Evolutionary conservation across 2,888 invertebrate genomes (phyloP).

Genomic region (Chelonus formosanus): DNA sequence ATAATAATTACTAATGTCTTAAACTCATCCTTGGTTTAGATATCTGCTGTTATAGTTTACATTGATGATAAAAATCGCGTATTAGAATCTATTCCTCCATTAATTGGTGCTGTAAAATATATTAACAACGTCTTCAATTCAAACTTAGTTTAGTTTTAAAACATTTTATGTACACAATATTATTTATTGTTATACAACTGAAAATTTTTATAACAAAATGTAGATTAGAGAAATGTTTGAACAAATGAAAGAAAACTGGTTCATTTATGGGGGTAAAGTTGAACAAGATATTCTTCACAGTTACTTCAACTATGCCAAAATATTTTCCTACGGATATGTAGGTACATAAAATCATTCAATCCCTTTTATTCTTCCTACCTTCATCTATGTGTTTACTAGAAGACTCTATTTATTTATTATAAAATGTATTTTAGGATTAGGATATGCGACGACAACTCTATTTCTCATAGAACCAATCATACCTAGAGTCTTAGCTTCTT

Average conservation of each 20-base stretch:
- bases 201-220: background rate
- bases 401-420: background rate
- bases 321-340: too few species aligned
- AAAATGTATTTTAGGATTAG: background rate
- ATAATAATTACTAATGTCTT: too few species aligned
- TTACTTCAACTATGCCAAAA: background rate
- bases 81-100: too few species aligned
- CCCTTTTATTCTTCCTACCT: too few species aligned
- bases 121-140: too few species aligned
- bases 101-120: too few species aligned
- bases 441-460: background rate
- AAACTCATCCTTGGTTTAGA: too few species aligned
- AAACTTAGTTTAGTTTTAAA: too few species aligned
- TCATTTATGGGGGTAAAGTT: background rate
- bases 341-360: too few species aligned
- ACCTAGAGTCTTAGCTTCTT: background rate
- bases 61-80: too few species aligned
- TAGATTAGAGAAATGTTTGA: slow-evolving; percentile 13
- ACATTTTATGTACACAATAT: background rate
- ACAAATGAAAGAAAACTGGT: slow-evolving; percentile 1
- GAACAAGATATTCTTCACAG: background rate
- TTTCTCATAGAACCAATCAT: background rate
- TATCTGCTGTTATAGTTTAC: too few species aligned
- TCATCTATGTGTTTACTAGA: too few species aligned
- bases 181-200: background rate